phyloP scores from a whole-genome alignment of 2,888 invertebrate genomes.

The Drosophila helvetica region DNA sequence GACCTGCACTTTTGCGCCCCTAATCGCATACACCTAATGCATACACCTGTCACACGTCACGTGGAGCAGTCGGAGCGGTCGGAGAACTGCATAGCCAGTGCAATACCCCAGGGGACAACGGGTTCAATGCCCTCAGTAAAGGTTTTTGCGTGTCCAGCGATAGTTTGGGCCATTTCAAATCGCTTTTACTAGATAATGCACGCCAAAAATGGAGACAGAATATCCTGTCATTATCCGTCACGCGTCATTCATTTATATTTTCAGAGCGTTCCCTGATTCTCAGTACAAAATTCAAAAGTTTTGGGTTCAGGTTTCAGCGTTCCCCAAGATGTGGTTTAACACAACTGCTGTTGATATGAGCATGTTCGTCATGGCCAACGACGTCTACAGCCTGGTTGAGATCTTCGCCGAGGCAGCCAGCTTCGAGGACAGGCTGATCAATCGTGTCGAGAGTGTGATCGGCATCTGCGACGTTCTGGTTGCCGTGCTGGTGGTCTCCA shows the following conservation, averaged over 20 bases:
- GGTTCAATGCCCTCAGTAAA: slow-evolving; percentile 63
- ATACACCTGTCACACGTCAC: slow-evolving; percentile 50
- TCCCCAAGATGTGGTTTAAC: slow-evolving; percentile 27
- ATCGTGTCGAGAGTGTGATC: slow-evolving; percentile 21
- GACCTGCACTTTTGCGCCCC: slow-evolving; percentile 21
- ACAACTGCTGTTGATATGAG: slow-evolving; percentile 36
- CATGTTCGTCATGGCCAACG: slow-evolving; percentile 54
- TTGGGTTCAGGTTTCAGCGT: slow-evolving; percentile 19
- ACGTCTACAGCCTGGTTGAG: slow-evolving; percentile 36
- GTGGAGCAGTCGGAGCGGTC: slow-evolving; percentile 21
- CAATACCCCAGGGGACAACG: slow-evolving; percentile 7
- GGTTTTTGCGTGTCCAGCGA: slow-evolving; percentile 49
- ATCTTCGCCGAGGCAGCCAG: slow-evolving; percentile 17
- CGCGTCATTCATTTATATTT: background rate
- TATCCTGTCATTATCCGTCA: background rate
- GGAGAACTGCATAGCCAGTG: slow-evolving; percentile 36
- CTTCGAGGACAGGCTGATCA: slow-evolving; percentile 15
- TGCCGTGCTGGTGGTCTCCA: slow-evolving; percentile 11
- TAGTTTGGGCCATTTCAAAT: slow-evolving; percentile 48
- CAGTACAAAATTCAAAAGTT: slow-evolving; percentile 27
- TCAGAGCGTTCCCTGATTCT: background rate
- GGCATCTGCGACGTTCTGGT: slow-evolving; percentile 30
- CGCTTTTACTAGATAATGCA: background rate
- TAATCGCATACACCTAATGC: slow-evolving; percentile 58
- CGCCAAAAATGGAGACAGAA: background rate